These are phyloP conservation scores for Panulirus ornatus DNA, from an alignment of 1,140 invertebrate species.

Conservation along the genomic window DNA sequence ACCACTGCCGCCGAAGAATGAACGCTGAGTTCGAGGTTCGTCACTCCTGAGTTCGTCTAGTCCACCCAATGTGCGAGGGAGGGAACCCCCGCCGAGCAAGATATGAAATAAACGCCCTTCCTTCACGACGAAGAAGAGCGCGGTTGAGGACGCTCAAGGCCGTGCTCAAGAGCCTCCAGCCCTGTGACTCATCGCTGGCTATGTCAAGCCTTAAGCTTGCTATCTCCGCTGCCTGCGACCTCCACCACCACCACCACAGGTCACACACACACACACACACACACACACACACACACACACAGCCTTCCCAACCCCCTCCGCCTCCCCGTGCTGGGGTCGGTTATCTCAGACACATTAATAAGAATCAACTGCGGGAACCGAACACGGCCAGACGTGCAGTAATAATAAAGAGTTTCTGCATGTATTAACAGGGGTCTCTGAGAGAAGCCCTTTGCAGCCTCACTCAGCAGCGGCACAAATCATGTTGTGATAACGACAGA, in stretches of 20 bases:
- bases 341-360: slow-evolving; percentile 5
- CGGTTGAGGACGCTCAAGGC: not conserved
- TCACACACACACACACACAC: no score
- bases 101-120: no score
- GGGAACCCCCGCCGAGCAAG: no score
- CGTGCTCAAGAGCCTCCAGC: not conserved
- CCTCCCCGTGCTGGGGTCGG: not conserved
- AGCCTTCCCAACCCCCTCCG: no score
- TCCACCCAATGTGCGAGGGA: no score
- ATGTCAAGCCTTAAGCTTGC: not conserved
- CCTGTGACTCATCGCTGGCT: not conserved
- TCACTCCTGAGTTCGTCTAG: no score
- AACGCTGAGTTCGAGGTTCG: no score
- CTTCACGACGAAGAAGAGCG: not conserved
- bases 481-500: slow-evolving; percentile 13
- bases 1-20: no score
- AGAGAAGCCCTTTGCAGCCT: not conserved
- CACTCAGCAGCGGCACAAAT: slow-evolving; percentile 11
- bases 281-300: no score
- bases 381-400: not conserved
- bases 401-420: not conserved
- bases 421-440: not conserved
- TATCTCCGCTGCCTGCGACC: not conserved
- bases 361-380: not conserved
- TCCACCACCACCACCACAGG: not conserved